Evolutionary conservation across 2,113 vertebrate genomes (phyloP).

Genomic region (Paramormyrops kingsleyae): DNA sequence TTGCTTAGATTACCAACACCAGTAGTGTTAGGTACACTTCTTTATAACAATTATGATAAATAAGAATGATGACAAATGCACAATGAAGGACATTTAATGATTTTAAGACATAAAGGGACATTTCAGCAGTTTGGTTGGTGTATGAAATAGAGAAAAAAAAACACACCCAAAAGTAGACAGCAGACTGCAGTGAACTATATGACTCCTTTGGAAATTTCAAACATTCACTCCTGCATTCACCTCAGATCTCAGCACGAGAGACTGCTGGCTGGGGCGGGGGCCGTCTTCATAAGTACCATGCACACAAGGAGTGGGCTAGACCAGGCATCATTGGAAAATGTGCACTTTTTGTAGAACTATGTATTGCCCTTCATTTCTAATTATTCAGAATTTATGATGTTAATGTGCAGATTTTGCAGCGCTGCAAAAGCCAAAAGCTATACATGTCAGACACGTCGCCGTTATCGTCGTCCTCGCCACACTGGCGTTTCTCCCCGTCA

Average conservation of each 20-base stretch:
- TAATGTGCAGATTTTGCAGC: neutral
- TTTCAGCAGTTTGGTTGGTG: slow-evolving; percentile 47
- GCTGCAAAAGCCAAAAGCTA: neutral
- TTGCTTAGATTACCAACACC: neutral
- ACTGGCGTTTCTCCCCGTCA: neutral
- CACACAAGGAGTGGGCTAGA: neutral
- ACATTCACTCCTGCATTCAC: slow-evolving; percentile 36
- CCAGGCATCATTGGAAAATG: neutral
- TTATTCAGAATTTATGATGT: neutral
- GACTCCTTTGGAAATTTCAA: neutral
- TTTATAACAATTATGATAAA: slow-evolving; percentile 21
- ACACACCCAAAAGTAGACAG: slow-evolving; percentile 40
- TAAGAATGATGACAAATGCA: slow-evolving; percentile 62
- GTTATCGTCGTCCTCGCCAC: neutral
- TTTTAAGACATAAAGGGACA: slow-evolving; percentile 60
- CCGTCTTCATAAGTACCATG: neutral
- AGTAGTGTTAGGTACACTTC: neutral
- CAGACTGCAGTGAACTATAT: neutral
- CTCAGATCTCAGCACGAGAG: slow-evolving; percentile 21
- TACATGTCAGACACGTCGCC: neutral
- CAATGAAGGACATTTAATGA: slow-evolving; percentile 66
- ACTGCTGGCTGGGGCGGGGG: neutral
- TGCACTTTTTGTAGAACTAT: neutral
- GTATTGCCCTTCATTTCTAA: neutral
- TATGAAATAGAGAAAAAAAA: slow-evolving; percentile 43